Evolutionary conservation across 1,140 invertebrate species (phyloP).

Genomic region (Manduca sexta): DNA sequence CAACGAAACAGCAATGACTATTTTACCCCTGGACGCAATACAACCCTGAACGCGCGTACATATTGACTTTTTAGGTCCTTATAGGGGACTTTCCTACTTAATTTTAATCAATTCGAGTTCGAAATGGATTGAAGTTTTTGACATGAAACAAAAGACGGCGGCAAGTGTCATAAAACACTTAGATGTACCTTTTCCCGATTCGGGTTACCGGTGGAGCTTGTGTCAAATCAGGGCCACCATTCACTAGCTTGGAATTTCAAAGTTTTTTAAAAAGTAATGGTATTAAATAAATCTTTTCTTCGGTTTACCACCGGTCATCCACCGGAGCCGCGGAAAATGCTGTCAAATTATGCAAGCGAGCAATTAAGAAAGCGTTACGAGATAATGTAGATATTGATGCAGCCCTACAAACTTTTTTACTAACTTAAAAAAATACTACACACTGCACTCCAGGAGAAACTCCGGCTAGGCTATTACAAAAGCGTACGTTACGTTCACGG

Average conservation of each 20-base stretch:
- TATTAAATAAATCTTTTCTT: constrained; percentile 12
- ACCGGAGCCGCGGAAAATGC: constrained; percentile 25
- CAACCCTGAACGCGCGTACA: constrained; percentile 21
- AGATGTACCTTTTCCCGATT: constrained; percentile 15
- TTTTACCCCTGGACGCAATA: too few relatives aligned
- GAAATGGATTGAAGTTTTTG: constrained; percentile 58
- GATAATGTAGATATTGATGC: constrained; percentile 13
- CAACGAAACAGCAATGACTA: too few relatives aligned
- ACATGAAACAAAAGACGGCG: constrained; percentile 12
- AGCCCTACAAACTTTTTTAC: constrained; percentile 15
- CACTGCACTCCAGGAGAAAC: constrained; percentile 15
- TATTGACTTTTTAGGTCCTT: constrained; percentile 61
- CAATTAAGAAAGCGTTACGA: constrained; percentile 15
- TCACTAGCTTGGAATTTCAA: constrained; percentile 12
- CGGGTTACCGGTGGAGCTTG: constrained; percentile 16
- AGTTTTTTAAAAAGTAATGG: constrained; percentile 15
- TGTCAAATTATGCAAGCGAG: constrained; percentile 15
- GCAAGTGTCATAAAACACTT: constrained; percentile 8
- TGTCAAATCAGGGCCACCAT: constrained; percentile 22
- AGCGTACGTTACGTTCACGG: constrained; percentile 8
- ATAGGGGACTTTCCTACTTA: constrained; percentile 44
- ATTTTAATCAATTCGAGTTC: constrained; percentile 52
- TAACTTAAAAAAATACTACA: constrained; percentile 18
- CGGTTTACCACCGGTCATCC: constrained; percentile 16
- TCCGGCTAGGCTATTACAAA: constrained; percentile 16